phyloP scores from a whole-genome alignment of 2,888 invertebrate genomes.

The Arrhopalites spinosus region DNA sequence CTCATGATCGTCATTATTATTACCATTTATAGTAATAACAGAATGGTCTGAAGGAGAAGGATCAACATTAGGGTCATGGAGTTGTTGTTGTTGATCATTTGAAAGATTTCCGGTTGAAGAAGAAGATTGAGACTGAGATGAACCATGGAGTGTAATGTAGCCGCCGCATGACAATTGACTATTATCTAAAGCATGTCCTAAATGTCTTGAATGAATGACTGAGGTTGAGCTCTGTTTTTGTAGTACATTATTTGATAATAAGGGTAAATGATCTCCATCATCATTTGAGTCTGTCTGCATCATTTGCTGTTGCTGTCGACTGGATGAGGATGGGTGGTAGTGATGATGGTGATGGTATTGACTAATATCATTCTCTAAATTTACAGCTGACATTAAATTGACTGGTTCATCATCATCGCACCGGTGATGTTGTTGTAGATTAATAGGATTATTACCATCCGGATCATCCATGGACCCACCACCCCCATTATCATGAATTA shows the following conservation, averaged over 20 bases:
- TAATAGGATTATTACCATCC: constrained; percentile 32
- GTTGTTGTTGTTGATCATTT: too few species aligned
- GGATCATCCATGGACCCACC: background rate
- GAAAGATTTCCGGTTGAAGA: too few species aligned
- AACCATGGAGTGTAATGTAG: constrained; percentile 18
- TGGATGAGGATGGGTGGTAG: background rate
- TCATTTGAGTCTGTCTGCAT: background rate
- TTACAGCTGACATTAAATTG: constrained; percentile 52
- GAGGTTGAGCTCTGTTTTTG: background rate
- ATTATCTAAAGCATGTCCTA: background rate
- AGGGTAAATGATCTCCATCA: background rate
- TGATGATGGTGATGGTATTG: constrained; percentile 25
- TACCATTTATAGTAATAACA: background rate
- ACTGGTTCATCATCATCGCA: constrained; percentile 50
- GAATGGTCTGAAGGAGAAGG: background rate
- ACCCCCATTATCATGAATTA: background rate
- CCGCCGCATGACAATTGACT: constrained; percentile 27
- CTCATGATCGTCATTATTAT: constrained; percentile 23
- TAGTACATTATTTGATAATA: background rate
- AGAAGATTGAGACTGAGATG: background rate
- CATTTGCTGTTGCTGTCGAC: background rate
- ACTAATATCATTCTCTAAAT: constrained; percentile 47
- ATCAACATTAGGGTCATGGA: background rate
- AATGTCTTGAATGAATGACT: background rate
- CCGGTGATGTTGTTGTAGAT: constrained; percentile 23